Evolutionary conservation across 2,113 vertebrate genomes (phyloP).

Genomic region (Apeltes quadracus): DNA sequence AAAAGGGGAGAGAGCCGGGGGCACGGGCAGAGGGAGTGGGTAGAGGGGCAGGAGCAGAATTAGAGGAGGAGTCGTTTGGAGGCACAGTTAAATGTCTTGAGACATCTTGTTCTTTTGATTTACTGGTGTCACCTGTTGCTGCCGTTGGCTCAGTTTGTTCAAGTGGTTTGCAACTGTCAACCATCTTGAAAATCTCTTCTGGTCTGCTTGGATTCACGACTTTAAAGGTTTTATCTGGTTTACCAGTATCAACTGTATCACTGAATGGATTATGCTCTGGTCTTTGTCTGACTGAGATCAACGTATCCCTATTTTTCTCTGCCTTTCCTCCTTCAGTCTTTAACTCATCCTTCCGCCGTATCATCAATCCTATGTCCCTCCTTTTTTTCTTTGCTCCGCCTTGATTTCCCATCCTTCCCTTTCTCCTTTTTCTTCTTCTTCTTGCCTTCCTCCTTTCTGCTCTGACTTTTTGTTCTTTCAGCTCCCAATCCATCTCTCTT

Average conservation of each 20-base stretch:
- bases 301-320: slow-evolving; percentile 58
- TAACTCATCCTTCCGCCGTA: slow-evolving; percentile 42
- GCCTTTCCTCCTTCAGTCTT: slow-evolving; percentile 52
- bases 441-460: slow-evolving; percentile 55
- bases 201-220: slow-evolving; percentile 26
- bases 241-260: slow-evolving; percentile 41
- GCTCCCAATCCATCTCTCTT: slow-evolving; percentile 53
- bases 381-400: slow-evolving; percentile 56
- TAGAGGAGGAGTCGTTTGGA: slow-evolving; percentile 50
- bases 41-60: slow-evolving; percentile 50
- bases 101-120: slow-evolving; percentile 74
- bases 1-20: slow-evolving; percentile 53
- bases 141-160: slow-evolving; percentile 57
- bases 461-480: slow-evolving; percentile 49
- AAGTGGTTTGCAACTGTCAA: slow-evolving; percentile 52
- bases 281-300: slow-evolving; percentile 50
- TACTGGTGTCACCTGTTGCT: slow-evolving; percentile 65
- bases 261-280: slow-evolving; percentile 50
- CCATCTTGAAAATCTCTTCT: slow-evolving; percentile 53
- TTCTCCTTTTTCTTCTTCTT: slow-evolving; percentile 73
- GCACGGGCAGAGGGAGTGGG: slow-evolving; percentile 41
- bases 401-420: slow-evolving; percentile 62
- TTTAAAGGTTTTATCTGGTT: slow-evolving; percentile 55
- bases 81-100: slow-evolving; percentile 59
- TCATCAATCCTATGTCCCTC: slow-evolving; percentile 51